These are phyloP conservation scores for Suillia variegata DNA, from an alignment of 2,888 invertebrate species.

Conservation along the genomic window DNA sequence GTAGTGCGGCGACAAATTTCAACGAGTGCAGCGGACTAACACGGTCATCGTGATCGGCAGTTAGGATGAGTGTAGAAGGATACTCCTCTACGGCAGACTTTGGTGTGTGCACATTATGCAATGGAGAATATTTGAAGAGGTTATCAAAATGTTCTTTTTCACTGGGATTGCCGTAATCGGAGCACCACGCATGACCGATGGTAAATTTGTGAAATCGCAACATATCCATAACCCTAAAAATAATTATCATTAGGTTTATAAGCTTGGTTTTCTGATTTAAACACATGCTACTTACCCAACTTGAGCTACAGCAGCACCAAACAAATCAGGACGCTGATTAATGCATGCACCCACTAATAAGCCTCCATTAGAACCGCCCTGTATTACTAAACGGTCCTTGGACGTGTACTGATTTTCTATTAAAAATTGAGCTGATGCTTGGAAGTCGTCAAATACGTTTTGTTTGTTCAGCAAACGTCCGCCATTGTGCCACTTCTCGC, in stretches of 20 bases:
- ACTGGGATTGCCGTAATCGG: slow-evolving; percentile 94
- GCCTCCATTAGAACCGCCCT: slow-evolving; percentile 98
- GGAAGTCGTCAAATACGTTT: slow-evolving; percentile 97
- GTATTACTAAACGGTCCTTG: slow-evolving; percentile 77
- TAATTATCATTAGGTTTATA: not conserved
- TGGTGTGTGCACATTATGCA: slow-evolving; percentile 86
- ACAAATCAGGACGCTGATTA: slow-evolving; percentile 94
- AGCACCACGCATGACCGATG: slow-evolving; percentile 94
- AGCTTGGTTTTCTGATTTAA: not conserved
- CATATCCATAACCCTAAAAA: slow-evolving; percentile 91
- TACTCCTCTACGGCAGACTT: slow-evolving; percentile 69
- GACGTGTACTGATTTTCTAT: slow-evolving; percentile 79
- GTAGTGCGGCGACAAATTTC: slow-evolving; percentile 91
- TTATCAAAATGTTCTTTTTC: slow-evolving; percentile 84
- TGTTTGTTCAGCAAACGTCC: slow-evolving; percentile 92
- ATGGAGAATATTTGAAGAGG: slow-evolving; percentile 85
- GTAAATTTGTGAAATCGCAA: slow-evolving; percentile 97
- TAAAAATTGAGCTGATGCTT: slow-evolving; percentile 87
- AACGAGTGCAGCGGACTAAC: slow-evolving; percentile 97
- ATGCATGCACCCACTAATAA: slow-evolving; percentile 92
- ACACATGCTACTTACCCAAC: slow-evolving; percentile 88
- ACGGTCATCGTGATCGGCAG: slow-evolving; percentile 98
- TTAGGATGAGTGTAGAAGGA: slow-evolving; percentile 88
- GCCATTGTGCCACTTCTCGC: slow-evolving; percentile 95
- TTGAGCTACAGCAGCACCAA: slow-evolving; percentile 90